Evolutionary conservation across 2,113 vertebrate species (phyloP).

Genomic region (Glaucidium brasilianum): DNA sequence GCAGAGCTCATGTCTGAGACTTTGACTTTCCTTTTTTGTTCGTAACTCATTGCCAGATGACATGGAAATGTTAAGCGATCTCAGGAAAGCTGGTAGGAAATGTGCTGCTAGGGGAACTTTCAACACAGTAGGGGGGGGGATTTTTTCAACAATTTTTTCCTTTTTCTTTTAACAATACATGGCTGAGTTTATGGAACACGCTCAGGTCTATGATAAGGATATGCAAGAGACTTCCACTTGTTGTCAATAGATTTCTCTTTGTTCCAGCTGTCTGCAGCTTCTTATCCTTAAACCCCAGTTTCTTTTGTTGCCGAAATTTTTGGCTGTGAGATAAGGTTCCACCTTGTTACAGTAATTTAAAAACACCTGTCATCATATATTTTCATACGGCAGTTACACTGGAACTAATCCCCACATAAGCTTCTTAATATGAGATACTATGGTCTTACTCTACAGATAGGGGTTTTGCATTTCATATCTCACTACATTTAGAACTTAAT

Average conservation of each 20-base stretch:
- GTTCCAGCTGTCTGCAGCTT: constrained; percentile 41
- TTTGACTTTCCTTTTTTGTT: background rate
- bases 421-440: background rate
- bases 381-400: constrained; percentile 34
- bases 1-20: background rate
- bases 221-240: background rate
- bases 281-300: background rate
- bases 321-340: constrained; percentile 21
- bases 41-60: background rate
- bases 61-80: background rate
- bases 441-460: background rate
- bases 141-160: background rate
- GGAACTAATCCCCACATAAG: constrained; percentile 56
- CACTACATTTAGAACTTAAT: background rate
- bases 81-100: background rate
- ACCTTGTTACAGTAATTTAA: constrained; percentile 54
- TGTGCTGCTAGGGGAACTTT: background rate
- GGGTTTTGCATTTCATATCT: constrained; percentile 19
- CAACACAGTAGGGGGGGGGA: background rate
- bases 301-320: constrained; percentile 31
- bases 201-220: background rate
- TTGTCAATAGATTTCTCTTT: constrained; percentile 26
- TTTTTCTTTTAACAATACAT: background rate
- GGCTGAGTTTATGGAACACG: background rate
- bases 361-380: constrained; percentile 62